phyloP scores from a whole-genome alignment of 2,113 vertebrate species.

The Acinonyx jubatus region DNA sequence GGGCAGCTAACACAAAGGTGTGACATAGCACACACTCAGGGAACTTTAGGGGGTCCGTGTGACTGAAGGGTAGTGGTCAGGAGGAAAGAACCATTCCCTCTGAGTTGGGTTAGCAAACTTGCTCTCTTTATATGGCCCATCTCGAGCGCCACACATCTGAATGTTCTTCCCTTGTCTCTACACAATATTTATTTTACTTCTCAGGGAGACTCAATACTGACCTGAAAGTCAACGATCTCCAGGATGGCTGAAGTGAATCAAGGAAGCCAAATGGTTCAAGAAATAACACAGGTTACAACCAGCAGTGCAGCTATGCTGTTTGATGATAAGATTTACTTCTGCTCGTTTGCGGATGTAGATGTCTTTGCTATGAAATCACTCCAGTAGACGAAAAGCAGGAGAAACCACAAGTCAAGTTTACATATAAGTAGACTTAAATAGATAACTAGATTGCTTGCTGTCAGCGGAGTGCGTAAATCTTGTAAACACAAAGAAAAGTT shows the following conservation, averaged over 20 bases:
- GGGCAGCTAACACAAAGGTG: not conserved
- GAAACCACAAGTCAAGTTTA: not conserved
- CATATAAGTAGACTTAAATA: not conserved
- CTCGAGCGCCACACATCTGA: not conserved
- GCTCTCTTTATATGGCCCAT: not conserved
- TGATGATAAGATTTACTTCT: not conserved
- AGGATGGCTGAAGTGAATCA: not conserved
- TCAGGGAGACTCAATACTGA: not conserved
- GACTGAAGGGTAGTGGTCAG: not conserved
- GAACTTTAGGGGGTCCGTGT: not conserved
- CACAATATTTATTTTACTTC: not conserved
- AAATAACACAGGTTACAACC: not conserved
- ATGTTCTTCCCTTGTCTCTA: not conserved
- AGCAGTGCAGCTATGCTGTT: not conserved
- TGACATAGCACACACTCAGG: not conserved
- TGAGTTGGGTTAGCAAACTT: not conserved
- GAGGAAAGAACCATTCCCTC: not conserved
- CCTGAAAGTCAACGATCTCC: not conserved
- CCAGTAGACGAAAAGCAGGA: not conserved
- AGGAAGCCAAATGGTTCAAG: not conserved
- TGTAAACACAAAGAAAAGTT: constrained; percentile 1
- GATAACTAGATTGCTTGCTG: not conserved
- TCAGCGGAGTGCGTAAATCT: not conserved
- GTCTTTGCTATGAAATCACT: not conserved
- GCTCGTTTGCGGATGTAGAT: not conserved